Percentiles rank a stretch among this genome's conserved stretches.
Conservation (phyloP, 2,888 invertebrate species). For the Melipona beecheii region DNA sequence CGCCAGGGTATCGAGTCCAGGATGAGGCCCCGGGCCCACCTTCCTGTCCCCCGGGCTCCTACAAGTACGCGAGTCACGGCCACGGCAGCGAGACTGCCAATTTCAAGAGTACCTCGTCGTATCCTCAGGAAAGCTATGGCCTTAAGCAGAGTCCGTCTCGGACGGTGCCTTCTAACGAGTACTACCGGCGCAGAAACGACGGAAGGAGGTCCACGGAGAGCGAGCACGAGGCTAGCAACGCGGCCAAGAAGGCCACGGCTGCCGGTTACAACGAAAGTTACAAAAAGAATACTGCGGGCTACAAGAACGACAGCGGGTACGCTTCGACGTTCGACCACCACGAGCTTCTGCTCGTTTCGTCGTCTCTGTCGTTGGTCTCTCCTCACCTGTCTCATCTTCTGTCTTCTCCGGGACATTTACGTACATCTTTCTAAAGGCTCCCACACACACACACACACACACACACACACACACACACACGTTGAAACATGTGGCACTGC, state of each 20-base stretch:
- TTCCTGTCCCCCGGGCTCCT: slow-evolving; percentile 77
- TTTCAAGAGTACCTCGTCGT: slow-evolving; percentile 78
- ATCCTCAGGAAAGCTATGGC: slow-evolving; percentile 78
- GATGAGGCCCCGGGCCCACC: slow-evolving; percentile 82
- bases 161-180: slow-evolving; percentile 71
- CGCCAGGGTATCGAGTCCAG: slow-evolving; percentile 82
- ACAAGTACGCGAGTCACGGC: slow-evolving; percentile 79
- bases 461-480: too few species aligned
- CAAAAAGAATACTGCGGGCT: slow-evolving; percentile 83
- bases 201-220: slow-evolving; percentile 71
- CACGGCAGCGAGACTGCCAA: slow-evolving; percentile 76
- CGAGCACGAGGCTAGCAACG: slow-evolving; percentile 71
- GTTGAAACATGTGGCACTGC: too few species aligned
- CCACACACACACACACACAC: too few species aligned
- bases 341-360: neutral
- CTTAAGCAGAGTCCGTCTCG: slow-evolving; percentile 74
- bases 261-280: slow-evolving; percentile 81
- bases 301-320: slow-evolving; percentile 83
- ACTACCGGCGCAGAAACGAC: slow-evolving; percentile 72
- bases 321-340: slow-evolving; percentile 16
- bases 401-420: neutral
- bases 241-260: slow-evolving; percentile 75
- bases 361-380: neutral
- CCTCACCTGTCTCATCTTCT: neutral
- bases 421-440: neutral